Evolutionary conservation across 2,113 vertebrate species (phyloP).

Genomic region (Sialia sialis): DNA sequence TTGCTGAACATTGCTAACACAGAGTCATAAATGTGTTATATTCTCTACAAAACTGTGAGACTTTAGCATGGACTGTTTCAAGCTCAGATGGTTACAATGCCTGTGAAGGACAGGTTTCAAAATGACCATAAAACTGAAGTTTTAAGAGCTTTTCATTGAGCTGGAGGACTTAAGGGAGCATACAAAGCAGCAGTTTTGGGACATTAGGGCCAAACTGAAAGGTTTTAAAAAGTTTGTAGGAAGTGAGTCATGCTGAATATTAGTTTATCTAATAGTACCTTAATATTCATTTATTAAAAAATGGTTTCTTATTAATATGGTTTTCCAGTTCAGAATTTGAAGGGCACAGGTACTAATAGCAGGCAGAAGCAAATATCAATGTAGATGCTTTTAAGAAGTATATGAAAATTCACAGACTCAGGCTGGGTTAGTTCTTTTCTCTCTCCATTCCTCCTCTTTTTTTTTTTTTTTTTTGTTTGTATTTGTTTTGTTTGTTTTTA

Average conservation of each 20-base stretch:
- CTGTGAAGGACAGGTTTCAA: neutral
- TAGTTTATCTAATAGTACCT: neutral
- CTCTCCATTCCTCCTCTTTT: fast-evolving
- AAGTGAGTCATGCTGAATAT: neutral
- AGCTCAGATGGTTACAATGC: neutral
- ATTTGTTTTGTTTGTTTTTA: neutral
- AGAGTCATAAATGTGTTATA: neutral
- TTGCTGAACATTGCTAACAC: neutral
- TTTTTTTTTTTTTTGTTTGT: too few relatives aligned
- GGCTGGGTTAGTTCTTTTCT: neutral
- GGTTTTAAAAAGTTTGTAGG: neutral
- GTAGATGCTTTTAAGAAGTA: neutral
- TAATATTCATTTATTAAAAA: neutral
- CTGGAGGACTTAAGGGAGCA: neutral
- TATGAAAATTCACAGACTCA: neutral
- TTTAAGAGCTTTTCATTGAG: neutral
- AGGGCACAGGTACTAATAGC: neutral
- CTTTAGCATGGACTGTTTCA: neutral
- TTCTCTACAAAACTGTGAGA: neutral
- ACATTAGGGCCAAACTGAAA: neutral
- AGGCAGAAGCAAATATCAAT: neutral
- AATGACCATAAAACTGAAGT: neutral
- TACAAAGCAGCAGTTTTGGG: neutral
- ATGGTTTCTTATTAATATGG: neutral
- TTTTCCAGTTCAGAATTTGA: neutral